Evolutionary conservation across 2,888 invertebrate species (phyloP), one percentile per base, ranked within the genome.

Genomic region (Hydrotaea cyrtoneurina): DNA sequence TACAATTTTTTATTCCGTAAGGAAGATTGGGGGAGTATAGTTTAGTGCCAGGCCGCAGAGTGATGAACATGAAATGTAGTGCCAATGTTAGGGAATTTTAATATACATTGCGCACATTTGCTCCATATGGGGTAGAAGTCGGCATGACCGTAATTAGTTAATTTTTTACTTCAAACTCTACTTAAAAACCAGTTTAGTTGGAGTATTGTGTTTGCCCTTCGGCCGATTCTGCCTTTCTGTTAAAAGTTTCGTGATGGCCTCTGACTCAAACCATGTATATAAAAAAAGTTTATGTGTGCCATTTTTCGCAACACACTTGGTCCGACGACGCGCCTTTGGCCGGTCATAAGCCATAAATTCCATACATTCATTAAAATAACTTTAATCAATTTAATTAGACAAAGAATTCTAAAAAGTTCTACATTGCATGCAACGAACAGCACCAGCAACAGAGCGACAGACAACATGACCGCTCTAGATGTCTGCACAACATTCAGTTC

Each of bases 321-420:
- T 21, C 19, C 53, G 17, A 19, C 53, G 19, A n/a, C 19, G 55
- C 19, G 55, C 11, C 19, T 55, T 7, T 10, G 19, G 55, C 21
- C 21, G 10, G 55, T 21, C 23, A 26, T 59, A 59, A 21, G 5
- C 19, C 2, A 17, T 5, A 62, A 74, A 79, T 59, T 73, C 59
- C 72, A 78, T 80, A 75, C 80, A 84, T 72, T 71, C 71, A 79
- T 77, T 76, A 59, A 64, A 39, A 78, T 57, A 64, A 31, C 46
- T 81, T 85, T 77, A 85, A 82, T 82, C 85, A 85, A 79, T 82
- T 85, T 85, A 85, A 77, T 85, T 85, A 79, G 78, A 57, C 75
- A 75, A 39, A 15, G 39, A 76, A n/a, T n/a, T 78, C 78, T 55
- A 66, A 66, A 66, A 84, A 71, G 75, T 78, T 76, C 57, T 50